Evolutionary conservation across 2,888 invertebrate species (phyloP), one percentile per base, ranked within the genome.

Genomic region (Calephelis perditalis): DNA sequence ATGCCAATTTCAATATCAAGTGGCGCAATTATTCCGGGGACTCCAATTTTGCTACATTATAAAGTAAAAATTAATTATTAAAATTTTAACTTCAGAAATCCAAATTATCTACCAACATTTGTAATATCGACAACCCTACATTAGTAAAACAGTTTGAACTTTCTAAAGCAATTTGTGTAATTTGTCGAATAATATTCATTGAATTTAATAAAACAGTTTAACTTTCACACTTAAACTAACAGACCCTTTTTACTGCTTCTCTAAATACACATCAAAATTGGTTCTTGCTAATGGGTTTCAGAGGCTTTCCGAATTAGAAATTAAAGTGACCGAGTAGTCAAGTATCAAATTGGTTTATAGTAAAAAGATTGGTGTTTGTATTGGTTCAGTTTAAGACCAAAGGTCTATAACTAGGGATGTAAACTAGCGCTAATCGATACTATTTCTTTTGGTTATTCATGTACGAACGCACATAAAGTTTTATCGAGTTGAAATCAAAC

Each of bases 141-240:
- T 26, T 5, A 49, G 5, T 15, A 3, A 26, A 26, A 5, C 7
- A 5, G 9, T 26, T 49, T 5, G 10, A 49, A 49, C 9, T 49
- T 49, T 49, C 4, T 40, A 57, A 62, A 49, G 57, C 59, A 49
- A 47, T 26, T 49, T 26, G 3, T 26, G 40, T 40, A 40, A 40
- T 40, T 40, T 8, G 8, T 9, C 26, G 26, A 49, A 49, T 49
- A 26, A 49, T 9, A 49, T 49, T 49, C 49, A 49, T 26, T 49
- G 26, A 49, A 49, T 49, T 49, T 49, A 26, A 26, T 26, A 49
- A 26, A 15, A 10, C 26, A 49, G 26, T 49, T 49, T n/a, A 49
- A 49, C 26, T 49, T 49, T 9, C 40, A 49, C 49, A 26, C 15
- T 26, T 49, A 49, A 49, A 26, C 49, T 49, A 49, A 26, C 49